These are phyloP conservation scores for Trichonephila inaurata DNA, from an alignment of 1,140 invertebrate species.

Conservation along the genomic window DNA sequence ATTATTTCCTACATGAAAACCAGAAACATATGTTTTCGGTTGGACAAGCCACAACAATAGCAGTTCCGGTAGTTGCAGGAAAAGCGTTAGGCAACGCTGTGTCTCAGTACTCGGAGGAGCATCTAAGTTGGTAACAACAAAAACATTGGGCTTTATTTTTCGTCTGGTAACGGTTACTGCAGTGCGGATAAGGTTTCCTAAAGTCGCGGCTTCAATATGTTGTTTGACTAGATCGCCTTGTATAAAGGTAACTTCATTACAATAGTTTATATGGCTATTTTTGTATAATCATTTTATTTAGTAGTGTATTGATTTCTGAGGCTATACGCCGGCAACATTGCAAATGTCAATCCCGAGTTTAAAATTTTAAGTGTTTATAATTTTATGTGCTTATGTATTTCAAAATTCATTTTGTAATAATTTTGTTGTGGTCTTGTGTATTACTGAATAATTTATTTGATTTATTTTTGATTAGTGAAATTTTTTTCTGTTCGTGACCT, in stretches of 20 bases:
- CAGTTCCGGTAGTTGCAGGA: conserved; percentile 10
- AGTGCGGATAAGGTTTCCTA: background rate
- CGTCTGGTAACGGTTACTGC: conserved; percentile 30
- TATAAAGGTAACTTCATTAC: background rate
- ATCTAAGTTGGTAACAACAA: background rate
- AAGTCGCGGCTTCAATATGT: background rate
- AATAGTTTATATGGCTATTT: background rate
- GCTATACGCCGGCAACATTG: background rate
- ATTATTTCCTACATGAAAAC: background rate
- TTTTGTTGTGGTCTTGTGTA: background rate
- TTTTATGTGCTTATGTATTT: background rate
- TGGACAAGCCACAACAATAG: conserved; percentile 20
- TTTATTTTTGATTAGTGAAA: background rate
- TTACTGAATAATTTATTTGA: background rate
- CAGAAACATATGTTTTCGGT: background rate
- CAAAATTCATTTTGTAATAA: background rate
- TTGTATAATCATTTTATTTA: background rate
- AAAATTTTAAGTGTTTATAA: background rate
- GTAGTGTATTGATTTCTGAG: background rate
- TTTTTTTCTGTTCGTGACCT: background rate
- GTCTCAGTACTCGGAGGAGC: background rate
- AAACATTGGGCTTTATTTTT: conserved; percentile 4
- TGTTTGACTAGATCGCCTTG: background rate
- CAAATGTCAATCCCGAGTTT: background rate
- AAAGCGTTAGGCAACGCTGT: conserved; percentile 16